Evolutionary conservation across 2,113 vertebrate species (phyloP).

Genomic region (Chionodraco myersi): DNA sequence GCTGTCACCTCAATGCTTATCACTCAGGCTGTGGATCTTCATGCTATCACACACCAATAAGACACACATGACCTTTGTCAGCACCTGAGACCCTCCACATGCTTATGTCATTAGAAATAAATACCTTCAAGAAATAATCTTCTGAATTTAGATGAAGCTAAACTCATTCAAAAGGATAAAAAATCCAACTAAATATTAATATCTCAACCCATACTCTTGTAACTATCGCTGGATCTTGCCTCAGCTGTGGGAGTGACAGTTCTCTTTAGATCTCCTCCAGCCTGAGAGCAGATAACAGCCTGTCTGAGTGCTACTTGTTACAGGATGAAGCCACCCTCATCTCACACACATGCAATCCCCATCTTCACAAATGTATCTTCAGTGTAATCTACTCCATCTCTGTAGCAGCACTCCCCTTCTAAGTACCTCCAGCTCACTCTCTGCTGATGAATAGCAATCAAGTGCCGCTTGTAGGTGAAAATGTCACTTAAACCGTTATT

Average conservation of each 20-base stretch:
- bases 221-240: slow-evolving; percentile 58
- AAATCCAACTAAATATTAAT: not conserved
- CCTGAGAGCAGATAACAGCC: slow-evolving; percentile 66
- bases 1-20: slow-evolving; percentile 54
- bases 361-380: slow-evolving; percentile 56
- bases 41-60: not conserved
- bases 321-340: slow-evolving; percentile 81
- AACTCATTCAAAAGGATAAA: not conserved
- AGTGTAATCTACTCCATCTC: slow-evolving; percentile 53
- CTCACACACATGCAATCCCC: slow-evolving; percentile 73
- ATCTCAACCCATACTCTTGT: slow-evolving; percentile 19
- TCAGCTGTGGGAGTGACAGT: slow-evolving; percentile 58
- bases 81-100: not conserved
- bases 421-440: slow-evolving; percentile 64
- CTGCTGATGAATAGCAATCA: slow-evolving; percentile 76
- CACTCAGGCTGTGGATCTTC: slow-evolving; percentile 32
- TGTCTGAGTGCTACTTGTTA: slow-evolving; percentile 83
- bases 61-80: slow-evolving; percentile 6
- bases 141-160: not conserved
- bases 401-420: slow-evolving; percentile 53
- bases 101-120: not conserved
- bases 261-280: slow-evolving; percentile 51
- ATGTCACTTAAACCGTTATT: slow-evolving; percentile 67
- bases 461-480: slow-evolving; percentile 68
- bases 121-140: not conserved